These are phyloP conservation scores for Chaetura pelagica DNA, from an alignment of 2,113 vertebrate species.

Conservation along the genomic window DNA sequence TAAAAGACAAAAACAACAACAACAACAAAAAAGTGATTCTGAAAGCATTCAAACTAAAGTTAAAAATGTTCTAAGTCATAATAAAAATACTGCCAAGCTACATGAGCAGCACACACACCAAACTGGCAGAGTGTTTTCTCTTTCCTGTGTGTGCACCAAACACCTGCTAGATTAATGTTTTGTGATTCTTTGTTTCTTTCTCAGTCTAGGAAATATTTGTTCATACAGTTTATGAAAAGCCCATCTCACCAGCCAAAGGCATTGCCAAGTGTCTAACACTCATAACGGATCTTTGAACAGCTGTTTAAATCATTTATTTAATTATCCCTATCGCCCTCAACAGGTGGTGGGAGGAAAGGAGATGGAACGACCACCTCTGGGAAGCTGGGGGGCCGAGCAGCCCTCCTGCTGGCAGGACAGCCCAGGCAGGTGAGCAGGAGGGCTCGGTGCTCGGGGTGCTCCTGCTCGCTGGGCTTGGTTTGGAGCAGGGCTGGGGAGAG, in stretches of 20 bases:
- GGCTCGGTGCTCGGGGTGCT: not conserved
- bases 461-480: not conserved
- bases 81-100: not conserved
- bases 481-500: not conserved
- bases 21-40: not conserved
- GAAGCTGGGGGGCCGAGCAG: not conserved
- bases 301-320: not conserved
- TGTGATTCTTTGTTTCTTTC: not conserved
- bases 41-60: not conserved
- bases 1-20: conserved; percentile 63
- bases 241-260: not conserved
- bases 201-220: not conserved
- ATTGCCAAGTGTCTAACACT: not conserved
- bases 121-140: not conserved
- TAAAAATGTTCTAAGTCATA: not conserved
- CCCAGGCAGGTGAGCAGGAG: not conserved
- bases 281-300: not conserved
- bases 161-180: not conserved
- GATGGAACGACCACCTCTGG: not conserved
- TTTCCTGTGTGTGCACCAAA: not conserved
- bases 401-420: not conserved
- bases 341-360: not conserved
- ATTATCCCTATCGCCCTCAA: not conserved
- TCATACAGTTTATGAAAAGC: not conserved
- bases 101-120: not conserved